Conservation (phyloP, 2,113 vertebrate genomes). For the Macquaria ambigua region DNA sequence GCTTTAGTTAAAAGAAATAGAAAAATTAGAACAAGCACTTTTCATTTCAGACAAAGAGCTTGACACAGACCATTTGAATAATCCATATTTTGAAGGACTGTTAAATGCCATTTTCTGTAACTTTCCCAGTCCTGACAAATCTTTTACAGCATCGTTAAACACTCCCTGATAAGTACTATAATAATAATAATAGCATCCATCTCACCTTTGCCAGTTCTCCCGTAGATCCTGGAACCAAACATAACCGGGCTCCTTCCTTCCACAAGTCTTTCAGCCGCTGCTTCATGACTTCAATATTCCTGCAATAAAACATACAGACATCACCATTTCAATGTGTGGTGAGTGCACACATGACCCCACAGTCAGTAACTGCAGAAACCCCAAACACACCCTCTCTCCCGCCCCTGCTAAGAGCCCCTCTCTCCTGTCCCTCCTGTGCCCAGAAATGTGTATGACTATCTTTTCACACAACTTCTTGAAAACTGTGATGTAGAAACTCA, state of each 20-base stretch:
- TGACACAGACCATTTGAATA: background rate
- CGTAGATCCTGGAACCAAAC: slow-evolving; percentile 92
- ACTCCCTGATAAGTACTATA: background rate
- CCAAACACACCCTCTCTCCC: background rate
- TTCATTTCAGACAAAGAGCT: too few species aligned
- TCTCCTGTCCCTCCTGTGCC: background rate
- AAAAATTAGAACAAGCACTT: background rate
- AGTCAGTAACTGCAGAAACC: background rate
- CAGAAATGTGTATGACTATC: background rate
- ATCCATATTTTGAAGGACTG: background rate
- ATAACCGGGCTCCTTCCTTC: slow-evolving; percentile 90
- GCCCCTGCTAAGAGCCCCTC: background rate
- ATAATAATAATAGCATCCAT: background rate
- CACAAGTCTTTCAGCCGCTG: slow-evolving; percentile 91
- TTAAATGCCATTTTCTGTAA: background rate
- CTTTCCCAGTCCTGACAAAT: background rate
- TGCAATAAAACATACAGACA: slow-evolving; percentile 65
- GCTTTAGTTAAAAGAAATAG: background rate
- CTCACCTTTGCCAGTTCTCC: slow-evolving; percentile 95
- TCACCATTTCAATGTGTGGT: background rate
- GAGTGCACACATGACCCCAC: background rate
- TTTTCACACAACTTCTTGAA: background rate
- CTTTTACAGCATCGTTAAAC: background rate
- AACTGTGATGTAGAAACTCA: background rate
- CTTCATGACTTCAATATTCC: slow-evolving; percentile 92